Percentiles rank a stretch among this genome's conserved stretches.
phyloP scores from a whole-genome alignment of 2,113 vertebrate species.

The Raja brachyura region DNA sequence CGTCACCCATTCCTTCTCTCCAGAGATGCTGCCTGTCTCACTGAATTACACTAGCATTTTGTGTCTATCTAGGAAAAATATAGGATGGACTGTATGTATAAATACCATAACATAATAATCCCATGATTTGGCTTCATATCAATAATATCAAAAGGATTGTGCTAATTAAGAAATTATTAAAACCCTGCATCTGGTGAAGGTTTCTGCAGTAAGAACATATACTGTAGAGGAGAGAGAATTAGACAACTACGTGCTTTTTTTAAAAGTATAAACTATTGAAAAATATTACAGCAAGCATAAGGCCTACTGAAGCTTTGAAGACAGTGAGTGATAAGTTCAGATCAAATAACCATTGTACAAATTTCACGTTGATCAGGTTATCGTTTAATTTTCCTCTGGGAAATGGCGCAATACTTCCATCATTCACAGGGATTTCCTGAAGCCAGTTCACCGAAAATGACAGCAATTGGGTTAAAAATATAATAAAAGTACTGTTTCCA shows the following conservation, averaged over 20 bases:
- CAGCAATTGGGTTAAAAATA: neutral
- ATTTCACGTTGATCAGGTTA: too few species aligned
- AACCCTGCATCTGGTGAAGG: conserved; percentile 17
- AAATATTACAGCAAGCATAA: neutral
- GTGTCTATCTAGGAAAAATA: neutral
- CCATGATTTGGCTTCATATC: conserved; percentile 42
- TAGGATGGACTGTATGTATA: neutral
- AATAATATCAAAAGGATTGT: conserved; percentile 38
- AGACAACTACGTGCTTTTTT: neutral
- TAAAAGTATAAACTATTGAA: too few species aligned
- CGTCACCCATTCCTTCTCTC: too few species aligned
- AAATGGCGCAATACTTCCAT: neutral
- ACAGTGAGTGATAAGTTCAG: neutral
- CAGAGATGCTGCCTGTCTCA: too few species aligned
- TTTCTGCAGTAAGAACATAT: neutral
- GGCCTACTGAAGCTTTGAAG: neutral
- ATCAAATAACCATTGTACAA: neutral
- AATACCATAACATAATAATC: neutral
- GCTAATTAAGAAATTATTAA: conserved; percentile 29
- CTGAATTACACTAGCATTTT: too few species aligned
- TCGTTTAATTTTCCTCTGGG: neutral
- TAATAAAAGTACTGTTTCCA: neutral
- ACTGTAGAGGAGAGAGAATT: too few species aligned
- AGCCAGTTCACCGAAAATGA: neutral
- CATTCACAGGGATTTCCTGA: neutral